Evolutionary conservation across 2,797 vertebrate genomes (phyloP).

Genomic region (Cyprinodon diabolis): DNA sequence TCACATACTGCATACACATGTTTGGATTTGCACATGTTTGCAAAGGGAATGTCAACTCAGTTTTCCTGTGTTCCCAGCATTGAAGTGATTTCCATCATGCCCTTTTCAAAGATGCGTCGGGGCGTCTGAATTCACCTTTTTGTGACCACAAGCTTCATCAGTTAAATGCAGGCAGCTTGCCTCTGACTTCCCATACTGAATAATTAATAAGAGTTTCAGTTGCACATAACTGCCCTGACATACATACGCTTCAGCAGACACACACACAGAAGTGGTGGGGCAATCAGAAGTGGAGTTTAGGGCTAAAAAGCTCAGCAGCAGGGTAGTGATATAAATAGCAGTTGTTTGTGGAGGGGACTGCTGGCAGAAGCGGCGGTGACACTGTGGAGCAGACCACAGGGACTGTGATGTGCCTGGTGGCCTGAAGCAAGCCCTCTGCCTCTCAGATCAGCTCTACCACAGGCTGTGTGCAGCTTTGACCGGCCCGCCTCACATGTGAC

Average conservation of each 20-base stretch:
- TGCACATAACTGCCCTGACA: conserved; percentile 75
- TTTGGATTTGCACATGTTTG: conserved; percentile 24
- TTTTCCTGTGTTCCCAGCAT: conserved; percentile 3
- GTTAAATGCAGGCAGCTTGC: conserved; percentile 78
- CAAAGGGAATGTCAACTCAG: conserved; percentile 54
- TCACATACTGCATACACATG: not conserved
- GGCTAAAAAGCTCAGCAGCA: conserved; percentile 85
- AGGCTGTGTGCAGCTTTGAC: conserved; percentile 58
- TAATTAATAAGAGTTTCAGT: conserved; percentile 87
- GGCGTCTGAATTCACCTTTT: conserved; percentile 36
- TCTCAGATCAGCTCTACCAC: conserved; percentile 65
- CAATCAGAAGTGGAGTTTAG: conserved; percentile 77
- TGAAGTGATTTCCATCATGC: conserved; percentile 52
- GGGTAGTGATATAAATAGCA: conserved; percentile 85
- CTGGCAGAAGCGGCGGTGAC: conserved; percentile 72
- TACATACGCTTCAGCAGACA: conserved; percentile 53
- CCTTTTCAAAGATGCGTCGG: conserved; percentile 49
- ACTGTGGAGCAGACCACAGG: conserved; percentile 72
- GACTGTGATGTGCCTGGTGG: conserved; percentile 76
- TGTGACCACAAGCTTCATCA: conserved; percentile 75
- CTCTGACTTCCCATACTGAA: conserved; percentile 84
- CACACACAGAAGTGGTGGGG: conserved; percentile 55
- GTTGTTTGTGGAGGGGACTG: conserved; percentile 74
- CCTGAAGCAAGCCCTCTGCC: conserved; percentile 65
- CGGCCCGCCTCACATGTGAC: conserved; percentile 64